phyloP scores from a whole-genome alignment of 2,113 vertebrate genomes.

The Pardalotus punctatus region DNA sequence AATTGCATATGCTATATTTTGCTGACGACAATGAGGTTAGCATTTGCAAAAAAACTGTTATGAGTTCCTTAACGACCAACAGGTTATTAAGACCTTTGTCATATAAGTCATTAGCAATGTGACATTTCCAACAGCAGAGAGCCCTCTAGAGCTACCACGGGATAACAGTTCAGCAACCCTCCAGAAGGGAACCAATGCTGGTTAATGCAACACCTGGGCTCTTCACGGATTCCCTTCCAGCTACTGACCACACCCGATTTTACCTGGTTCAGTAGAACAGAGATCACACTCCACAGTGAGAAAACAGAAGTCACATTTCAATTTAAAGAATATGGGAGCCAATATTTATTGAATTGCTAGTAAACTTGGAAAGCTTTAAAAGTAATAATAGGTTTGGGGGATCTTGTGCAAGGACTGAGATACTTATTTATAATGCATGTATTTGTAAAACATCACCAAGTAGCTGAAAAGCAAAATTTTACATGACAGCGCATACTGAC shows the following conservation, averaged over 20 bases:
- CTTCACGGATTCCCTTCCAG: background rate
- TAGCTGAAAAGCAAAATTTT: background rate
- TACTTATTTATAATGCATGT: background rate
- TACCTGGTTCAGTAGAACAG: background rate
- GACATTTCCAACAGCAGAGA: slow-evolving; percentile 61
- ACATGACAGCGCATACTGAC: background rate
- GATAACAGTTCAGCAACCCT: slow-evolving; percentile 20
- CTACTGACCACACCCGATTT: background rate
- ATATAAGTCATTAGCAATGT: background rate
- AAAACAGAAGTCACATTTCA: background rate
- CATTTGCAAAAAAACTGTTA: background rate
- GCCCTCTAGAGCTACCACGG: slow-evolving; percentile 55
- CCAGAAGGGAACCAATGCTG: background rate
- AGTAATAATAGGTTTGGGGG: background rate
- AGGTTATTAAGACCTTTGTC: slow-evolving; percentile 18
- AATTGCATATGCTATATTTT: slow-evolving; percentile 21
- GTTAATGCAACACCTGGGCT: background rate
- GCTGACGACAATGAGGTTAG: background rate
- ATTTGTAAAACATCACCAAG: background rate
- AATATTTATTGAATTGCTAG: background rate
- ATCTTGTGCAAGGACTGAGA: background rate
- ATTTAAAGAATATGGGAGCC: background rate
- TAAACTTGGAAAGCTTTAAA: background rate
- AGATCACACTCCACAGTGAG: background rate
- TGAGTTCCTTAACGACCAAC: background rate